Base-by-base conservation (phyloP, 2,888 invertebrate genomes). In the Ptychoptera contaminata region DNA sequence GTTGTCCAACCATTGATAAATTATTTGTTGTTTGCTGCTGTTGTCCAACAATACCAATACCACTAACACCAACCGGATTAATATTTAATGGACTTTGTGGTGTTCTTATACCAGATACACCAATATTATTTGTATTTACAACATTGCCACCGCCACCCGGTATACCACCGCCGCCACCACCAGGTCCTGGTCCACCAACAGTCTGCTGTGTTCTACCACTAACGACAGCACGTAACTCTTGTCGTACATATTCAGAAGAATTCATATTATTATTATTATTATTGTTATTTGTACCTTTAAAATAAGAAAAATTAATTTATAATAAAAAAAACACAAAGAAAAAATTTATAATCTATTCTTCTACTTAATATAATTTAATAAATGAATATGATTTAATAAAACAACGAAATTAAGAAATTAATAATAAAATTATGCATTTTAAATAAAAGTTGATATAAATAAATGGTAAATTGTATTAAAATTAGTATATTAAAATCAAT, bases 191-290 rank as follows among this genome's bases (percentile, higher is more conserved):
- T 44, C 49, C 51, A 31, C 51, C 53, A 30, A 55, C 55, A 38
- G 60, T 59, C 49, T 63, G 63, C 52, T 73, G 72, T 34, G 83
- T 82, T 57, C 91, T 76, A 44, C 85, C 87, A 52, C 84, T 88
- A 47, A 92, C 90, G 50, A 85, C 81, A 41, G 88, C 87, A 54
- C 91, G 75, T 57, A 93, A 69, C 67, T 91, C 90, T 68, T 92
- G 88, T 58, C 90, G 78, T 54, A 92, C 91, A 67, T 82, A 91
- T 68, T 91, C 91, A 42, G 88, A 85, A 48, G 79, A 76, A 62
- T 73, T 77, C 58, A 72, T 74, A 57, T 70, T 73, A 51, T 64
- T 62, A 56, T 66, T 72, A 52, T 61, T 68, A n/a, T n/a, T n/a
- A n/a, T n/a, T n/a, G n/a, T n/a, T n/a, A 23, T 23, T 23, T 23